A percentile compares a stretch with the other conserved stretches of the same genome.
phyloP scores from a whole-genome alignment of 2,113 vertebrate species.

The Felis chaus region DNA sequence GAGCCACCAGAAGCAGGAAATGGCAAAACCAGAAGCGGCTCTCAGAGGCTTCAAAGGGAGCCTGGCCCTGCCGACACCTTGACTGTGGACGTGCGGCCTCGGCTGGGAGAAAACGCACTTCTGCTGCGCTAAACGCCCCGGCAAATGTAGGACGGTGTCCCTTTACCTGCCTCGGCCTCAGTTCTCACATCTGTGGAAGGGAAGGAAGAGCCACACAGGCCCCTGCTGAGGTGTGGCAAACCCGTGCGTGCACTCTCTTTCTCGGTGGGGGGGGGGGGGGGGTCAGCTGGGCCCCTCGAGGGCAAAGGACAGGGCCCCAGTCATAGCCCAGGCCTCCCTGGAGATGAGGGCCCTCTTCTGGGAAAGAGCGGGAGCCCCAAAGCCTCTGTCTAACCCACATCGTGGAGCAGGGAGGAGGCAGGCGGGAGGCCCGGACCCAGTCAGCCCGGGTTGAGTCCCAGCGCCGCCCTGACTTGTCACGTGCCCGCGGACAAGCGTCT shows the following conservation, averaged over 20 bases:
- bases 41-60: no score
- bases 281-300: neutral
- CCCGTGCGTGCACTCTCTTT: fast-evolving
- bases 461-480: fast-evolving
- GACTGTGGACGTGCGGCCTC: neutral
- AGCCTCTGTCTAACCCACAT: fast-evolving
- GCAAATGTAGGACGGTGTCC: fast-evolving
- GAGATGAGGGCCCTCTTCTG: no score
- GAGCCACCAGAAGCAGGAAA: neutral
- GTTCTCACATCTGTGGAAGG: neutral
- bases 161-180: neutral
- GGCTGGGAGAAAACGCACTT: fast-evolving
- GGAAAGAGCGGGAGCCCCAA: neutral
- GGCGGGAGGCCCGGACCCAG: fast-evolving
- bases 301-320: neutral
- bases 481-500: no score
- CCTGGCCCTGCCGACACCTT: fast-evolving
- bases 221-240: fast-evolving
- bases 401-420: neutral
- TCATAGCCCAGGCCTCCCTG: fast-evolving
- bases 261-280: neutral
- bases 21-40: neutral
- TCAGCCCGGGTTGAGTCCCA: fast-evolving
- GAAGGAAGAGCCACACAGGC: neutral
- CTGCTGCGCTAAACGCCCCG: neutral